Evolutionary conservation across 1,140 invertebrate species (phyloP), one percentile per base, ranked within the genome.

Genomic region (Drosophila rhopaloa): DNA sequence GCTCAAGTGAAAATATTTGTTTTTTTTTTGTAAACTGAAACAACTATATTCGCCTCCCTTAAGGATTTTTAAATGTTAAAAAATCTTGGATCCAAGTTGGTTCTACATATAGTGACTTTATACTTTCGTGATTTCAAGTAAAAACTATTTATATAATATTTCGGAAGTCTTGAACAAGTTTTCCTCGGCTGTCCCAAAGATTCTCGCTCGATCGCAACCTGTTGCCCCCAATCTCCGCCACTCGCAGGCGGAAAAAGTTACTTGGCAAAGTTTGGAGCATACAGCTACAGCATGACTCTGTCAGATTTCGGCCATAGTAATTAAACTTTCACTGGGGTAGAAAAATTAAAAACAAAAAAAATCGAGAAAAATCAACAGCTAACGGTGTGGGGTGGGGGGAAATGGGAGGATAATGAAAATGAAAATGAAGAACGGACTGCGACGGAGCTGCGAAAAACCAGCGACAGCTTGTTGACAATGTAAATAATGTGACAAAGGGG

Each of bases 401-500:
- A 54, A 40, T 48, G 56, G 16, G 16, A 50, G 41, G 40, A 56
- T 66, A 75, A 48, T 54, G 59, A 66, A 59, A 75, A 48, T 54
- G 59, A 66, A 59, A 60, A 60, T 43, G 66, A 51, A 51, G 37
- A 82, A 74, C 71, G 44, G 56, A 63, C 58, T 60, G 57, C 62
- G 62, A 51, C 62, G 37, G 63, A 73, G 68, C 59, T 78, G 68
- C 58, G 67, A 81, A 88, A 78, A 88, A 79, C 62, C 82, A 56
- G 76, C 70, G 83, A 82, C 79, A 88, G 79, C 71, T 86, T 86
- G 83, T 86, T 86, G 82, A 88, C 82, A 86, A 88, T 85, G 79
- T 82, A 88, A 85, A 85, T 85, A 82, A 86, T 86, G 79, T 60
- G 65, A 62, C 48, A 73, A 54, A 51, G 38, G 54, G 54, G 46